Conservation (phyloP, 2,888 invertebrate genomes). For the Trichogramma dendrolimi region DNA sequence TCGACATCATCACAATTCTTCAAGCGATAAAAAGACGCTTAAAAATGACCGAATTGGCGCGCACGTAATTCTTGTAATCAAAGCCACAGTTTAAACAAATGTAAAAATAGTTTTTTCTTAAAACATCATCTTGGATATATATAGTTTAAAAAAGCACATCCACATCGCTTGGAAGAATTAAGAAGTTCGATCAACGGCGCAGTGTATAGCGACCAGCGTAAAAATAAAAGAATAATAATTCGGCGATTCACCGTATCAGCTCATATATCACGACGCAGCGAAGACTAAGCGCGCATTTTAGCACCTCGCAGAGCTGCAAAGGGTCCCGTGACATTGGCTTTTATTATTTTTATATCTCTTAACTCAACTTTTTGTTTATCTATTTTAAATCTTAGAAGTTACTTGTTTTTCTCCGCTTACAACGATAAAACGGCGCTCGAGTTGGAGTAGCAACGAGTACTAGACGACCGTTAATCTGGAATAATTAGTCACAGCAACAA, state of each 20-base stretch:
- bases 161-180: conserved; percentile 8
- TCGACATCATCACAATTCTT: conserved; percentile 6
- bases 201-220: conserved; percentile 5
- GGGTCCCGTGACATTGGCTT: conserved; percentile 41
- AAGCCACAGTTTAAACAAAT: too few relatives aligned
- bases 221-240: conserved; percentile 18
- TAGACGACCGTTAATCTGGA: conserved; percentile 24
- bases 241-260: conserved; percentile 5
- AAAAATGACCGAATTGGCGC: not conserved
- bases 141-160: conserved; percentile 2
- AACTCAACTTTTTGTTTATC: conserved; percentile 16
- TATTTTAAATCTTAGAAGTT: conserved; percentile 25
- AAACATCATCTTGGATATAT: not conserved
- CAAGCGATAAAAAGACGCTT: conserved; percentile 8
- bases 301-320: conserved; percentile 37
- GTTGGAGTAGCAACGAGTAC: conserved; percentile 18
- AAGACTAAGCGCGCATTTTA: conserved; percentile 23
- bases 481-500: conserved; percentile 8
- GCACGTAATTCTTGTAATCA: not conserved
- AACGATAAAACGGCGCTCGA: conserved; percentile 7
- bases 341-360: conserved; percentile 4
- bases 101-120: too few relatives aligned
- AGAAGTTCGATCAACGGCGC: conserved; percentile 7
- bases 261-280: conserved; percentile 18
- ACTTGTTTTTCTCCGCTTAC: conserved; percentile 18